Base-by-base conservation (phyloP, 1,140 invertebrate species). In the Scaptomyza graminum region DNA sequence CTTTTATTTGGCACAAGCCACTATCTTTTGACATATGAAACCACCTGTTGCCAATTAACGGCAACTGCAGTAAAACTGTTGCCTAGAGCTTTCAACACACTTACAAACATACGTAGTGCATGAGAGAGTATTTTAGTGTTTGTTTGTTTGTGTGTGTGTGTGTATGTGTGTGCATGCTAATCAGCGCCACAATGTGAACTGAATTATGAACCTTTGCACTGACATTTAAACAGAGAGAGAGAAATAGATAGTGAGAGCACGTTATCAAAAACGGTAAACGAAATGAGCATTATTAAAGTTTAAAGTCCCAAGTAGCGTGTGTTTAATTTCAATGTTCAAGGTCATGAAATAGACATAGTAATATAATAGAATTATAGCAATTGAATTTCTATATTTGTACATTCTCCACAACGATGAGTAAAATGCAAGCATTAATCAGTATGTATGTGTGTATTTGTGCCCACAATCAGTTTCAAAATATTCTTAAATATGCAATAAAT, bases 191-290 rank as follows among this genome's bases (percentile, higher is more conserved):
- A 22, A 52, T 52, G 67, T 44, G 39, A 66, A 65, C 54, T 59
- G 47, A 55, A 22, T 22, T 22, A 1, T 22, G 18, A 31, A 61
- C 50, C 55, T 73, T 67, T 73, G 69, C 69, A 66, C 69, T 66
- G 62, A 43, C 60, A 64, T 50, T 51, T n/a, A 9, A 3, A 5
- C 3, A 5, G n/a, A 28, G 31, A 9, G 31, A 9, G 7, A 34
- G 31, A 34, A 1, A 9, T 1, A n/a, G n/a, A n/a, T 55, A 51
- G 44, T 1, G 5, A 16, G 64, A 51, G 44, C 4, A 31, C 31
- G 31, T 72, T 72, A 59, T 72, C 55, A 59, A 56, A 9, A 34
- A 18, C 54, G 54, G 37, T 56, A 56, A 43, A 55, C 22, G 31
- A 28, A 37, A 13, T 44, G 22, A 59, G 47, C 18, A 47, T 62